Evolutionary conservation across 2,113 vertebrate genomes (phyloP), one percentile per base, ranked within the genome.

Genomic region (Tringa solitaria): DNA sequence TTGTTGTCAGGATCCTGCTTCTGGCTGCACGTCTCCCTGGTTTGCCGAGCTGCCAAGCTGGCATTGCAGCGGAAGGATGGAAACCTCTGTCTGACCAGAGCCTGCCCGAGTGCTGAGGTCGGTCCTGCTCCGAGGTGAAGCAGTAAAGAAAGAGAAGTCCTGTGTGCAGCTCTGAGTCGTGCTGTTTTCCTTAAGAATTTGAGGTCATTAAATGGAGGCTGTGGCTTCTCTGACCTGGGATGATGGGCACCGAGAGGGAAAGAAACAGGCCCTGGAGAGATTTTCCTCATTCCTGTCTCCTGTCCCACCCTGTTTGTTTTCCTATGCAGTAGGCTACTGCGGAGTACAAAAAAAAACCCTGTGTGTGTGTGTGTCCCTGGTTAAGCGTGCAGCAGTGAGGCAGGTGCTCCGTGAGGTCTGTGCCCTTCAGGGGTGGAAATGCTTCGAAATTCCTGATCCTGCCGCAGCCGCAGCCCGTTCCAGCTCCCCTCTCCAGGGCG

Each of bases 201-300:
- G 79, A 70, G 14, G 10, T 33, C 5, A 0, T 61, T 53, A 69
- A 92, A 57, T 32, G 61, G 48, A 73, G n/a, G 13, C 77, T 67
- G 54, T 81, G 80, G 33, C n/a, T 92, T 10, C 43, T 74, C 48
- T 78, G 86, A 17, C 50, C 50, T 35, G 63, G 5, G 54, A 14
- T 51, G 10, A 32, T 61, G 50, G 65, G 70, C 33, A 8, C 45
- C 2, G 1, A 43, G 75, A 65, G 54, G 45, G 59, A n/a, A 60
- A 79, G 80, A 73, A 88, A 56, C 3, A 26, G 78, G 57, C 43
- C 54, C 35, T 63, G 82, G 41, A 59, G 79, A 56, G 51, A 89
- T 56, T 73, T 92, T 96, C 90, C 90, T 95, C 94, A 51, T 93
- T 93, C 73, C 54, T 76, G 26, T 72, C 22, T 82, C n/a, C 77